Evolutionary conservation across 2,113 vertebrate species (phyloP).

Genomic region (Ia io): DNA sequence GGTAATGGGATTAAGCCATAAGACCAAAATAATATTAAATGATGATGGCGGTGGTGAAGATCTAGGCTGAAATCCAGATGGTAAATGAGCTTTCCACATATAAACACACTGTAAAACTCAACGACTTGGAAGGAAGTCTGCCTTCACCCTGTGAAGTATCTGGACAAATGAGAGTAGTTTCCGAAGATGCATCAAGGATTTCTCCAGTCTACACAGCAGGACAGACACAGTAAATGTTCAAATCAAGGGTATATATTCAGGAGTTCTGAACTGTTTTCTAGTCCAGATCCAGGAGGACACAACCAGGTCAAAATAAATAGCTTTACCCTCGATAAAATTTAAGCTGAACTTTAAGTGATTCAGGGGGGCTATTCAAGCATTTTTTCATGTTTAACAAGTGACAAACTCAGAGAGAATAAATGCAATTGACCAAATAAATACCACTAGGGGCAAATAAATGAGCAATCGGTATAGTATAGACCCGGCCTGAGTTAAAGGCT

Average conservation of each 20-base stretch:
- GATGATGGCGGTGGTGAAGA: not conserved
- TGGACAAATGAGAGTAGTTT: slow-evolving; percentile 1
- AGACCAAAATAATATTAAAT: slow-evolving; percentile 34
- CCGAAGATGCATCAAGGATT: slow-evolving; percentile 1
- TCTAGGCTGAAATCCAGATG: not conserved
- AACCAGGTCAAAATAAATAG: slow-evolving; percentile 53
- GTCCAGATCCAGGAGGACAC: not conserved
- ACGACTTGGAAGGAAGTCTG: slow-evolving; percentile 6
- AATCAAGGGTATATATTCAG: not conserved
- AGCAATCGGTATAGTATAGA: not conserved
- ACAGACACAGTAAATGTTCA: not conserved
- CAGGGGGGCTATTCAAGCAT: not conserved
- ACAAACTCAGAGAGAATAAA: slow-evolving; percentile 47
- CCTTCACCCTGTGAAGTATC: not conserved
- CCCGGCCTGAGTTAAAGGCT: slow-evolving; percentile 33
- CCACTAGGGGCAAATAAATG: slow-evolving; percentile 35
- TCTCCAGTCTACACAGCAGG: slow-evolving; percentile 19
- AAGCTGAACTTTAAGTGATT: slow-evolving; percentile 18
- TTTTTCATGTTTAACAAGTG: slow-evolving; percentile 53
- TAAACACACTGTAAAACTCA: slow-evolving; percentile 24
- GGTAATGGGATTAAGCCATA: not conserved
- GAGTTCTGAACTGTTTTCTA: not conserved
- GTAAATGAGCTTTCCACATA: slow-evolving; percentile 7
- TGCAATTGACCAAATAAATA: slow-evolving; percentile 52
- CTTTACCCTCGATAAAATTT: slow-evolving; percentile 9